Evolutionary conservation across 1,140 invertebrate species (phyloP).

Genomic region (Hydropsyche tenuis): DNA sequence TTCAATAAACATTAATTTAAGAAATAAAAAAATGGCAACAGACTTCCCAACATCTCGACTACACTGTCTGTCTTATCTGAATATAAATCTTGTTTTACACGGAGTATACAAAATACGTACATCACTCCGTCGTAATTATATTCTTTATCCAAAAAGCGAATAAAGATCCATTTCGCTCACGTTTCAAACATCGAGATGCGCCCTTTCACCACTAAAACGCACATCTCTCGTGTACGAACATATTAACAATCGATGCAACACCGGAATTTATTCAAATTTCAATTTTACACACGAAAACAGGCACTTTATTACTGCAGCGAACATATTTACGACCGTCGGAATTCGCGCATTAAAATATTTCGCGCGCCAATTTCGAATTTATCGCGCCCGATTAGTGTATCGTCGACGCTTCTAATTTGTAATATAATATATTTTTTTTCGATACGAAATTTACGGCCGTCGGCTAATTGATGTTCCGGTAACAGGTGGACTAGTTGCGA

Average conservation of each 20-base stretch:
- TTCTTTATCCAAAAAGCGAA: not conserved
- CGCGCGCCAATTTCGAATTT: too few relatives aligned
- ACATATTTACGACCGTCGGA: not conserved
- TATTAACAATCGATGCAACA: constrained; percentile 24
- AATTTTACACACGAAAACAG: constrained; percentile 23
- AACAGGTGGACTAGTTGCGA: too few relatives aligned
- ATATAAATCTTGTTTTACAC: constrained; percentile 39
- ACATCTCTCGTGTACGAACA: not conserved
- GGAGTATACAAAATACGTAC: constrained; percentile 4
- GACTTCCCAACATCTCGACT: not conserved
- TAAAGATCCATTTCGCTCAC: not conserved
- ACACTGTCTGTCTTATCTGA: constrained; percentile 24
- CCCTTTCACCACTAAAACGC: not conserved
- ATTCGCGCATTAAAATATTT: too few relatives aligned
- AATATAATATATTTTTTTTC: too few relatives aligned
- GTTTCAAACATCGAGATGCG: not conserved
- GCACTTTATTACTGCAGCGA: constrained; percentile 15
- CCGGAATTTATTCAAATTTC: constrained; percentile 29
- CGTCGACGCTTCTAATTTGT: too few relatives aligned
- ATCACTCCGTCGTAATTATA: not conserved
- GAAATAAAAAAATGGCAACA: not conserved
- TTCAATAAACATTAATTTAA: too few relatives aligned
- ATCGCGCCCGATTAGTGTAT: too few relatives aligned
- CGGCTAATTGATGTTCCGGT: too few relatives aligned
- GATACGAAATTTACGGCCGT: too few relatives aligned